Evolutionary conservation across 2,797 vertebrate species (phyloP).

Genomic region (Aeoliscus strigatus): DNA sequence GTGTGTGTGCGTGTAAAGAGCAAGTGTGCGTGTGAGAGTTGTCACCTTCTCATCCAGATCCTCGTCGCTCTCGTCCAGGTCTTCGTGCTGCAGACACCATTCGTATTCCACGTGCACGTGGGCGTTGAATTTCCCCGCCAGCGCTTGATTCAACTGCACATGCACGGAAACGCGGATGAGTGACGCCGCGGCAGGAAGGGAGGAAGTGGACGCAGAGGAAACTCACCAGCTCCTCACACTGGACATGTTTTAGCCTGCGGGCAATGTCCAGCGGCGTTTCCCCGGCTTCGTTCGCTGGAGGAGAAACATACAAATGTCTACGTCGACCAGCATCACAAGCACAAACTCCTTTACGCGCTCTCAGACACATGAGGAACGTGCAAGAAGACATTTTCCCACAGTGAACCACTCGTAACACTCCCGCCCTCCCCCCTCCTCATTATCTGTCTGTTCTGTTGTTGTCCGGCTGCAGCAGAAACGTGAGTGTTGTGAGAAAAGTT

Average conservation of each 20-base stretch:
- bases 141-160: slow-evolving; percentile 86
- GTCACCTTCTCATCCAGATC: slow-evolving; percentile 92
- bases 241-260: slow-evolving; percentile 87
- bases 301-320: slow-evolving; percentile 41
- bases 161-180: slow-evolving; percentile 21
- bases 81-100: slow-evolving; percentile 93
- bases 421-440: slow-evolving; percentile 19
- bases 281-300: slow-evolving; percentile 89
- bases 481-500: slow-evolving; percentile 53
- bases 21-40: too few species aligned
- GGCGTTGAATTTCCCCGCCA: slow-evolving; percentile 92
- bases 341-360: slow-evolving; percentile 40
- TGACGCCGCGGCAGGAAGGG: background rate
- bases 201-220: background rate
- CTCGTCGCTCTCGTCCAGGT: slow-evolving; percentile 96
- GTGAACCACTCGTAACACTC: slow-evolving; percentile 22
- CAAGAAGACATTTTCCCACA: slow-evolving; percentile 64
- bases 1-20: too few species aligned
- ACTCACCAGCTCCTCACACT: slow-evolving; percentile 97
- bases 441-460: slow-evolving; percentile 50
- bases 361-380: slow-evolving; percentile 45
- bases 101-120: slow-evolving; percentile 99
- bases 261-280: slow-evolving; percentile 96
- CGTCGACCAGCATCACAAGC: too few species aligned
- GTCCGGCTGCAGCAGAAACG: slow-evolving; percentile 32